Evolutionary conservation across 2,888 invertebrate genomes (phyloP).

Genomic region (Tetragnatha montana): DNA sequence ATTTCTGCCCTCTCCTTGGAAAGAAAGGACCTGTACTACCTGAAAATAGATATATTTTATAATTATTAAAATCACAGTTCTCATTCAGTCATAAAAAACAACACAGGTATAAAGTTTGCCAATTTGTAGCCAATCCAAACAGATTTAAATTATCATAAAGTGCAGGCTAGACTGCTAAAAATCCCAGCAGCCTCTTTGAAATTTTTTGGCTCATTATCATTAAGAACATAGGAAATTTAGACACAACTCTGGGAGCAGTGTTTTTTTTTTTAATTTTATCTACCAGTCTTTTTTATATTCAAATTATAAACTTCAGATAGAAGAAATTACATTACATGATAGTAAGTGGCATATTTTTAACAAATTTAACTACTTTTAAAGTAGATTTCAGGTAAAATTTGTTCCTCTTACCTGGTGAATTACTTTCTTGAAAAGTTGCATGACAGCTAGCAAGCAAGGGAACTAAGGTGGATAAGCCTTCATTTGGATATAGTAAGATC

Average conservation of each 20-base stretch:
- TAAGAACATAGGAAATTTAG: background rate
- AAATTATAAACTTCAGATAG: background rate
- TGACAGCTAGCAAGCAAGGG: constrained; percentile 91
- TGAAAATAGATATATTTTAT: constrained; percentile 76
- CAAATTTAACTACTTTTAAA: too few relatives aligned
- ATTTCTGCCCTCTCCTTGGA: constrained; percentile 82
- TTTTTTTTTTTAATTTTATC: too few relatives aligned
- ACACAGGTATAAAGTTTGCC: too few relatives aligned
- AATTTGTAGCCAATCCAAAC: too few relatives aligned
- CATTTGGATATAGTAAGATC: constrained; percentile 85
- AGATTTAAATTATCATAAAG: too few relatives aligned
- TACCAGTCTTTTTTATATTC: background rate
- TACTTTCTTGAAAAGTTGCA: constrained; percentile 83
- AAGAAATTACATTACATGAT: too few relatives aligned
- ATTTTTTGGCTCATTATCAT: background rate
- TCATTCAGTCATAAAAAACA: too few relatives aligned
- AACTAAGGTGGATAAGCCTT: constrained; percentile 87
- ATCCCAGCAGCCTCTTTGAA: too few relatives aligned
- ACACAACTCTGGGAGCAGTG: background rate
- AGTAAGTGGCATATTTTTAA: too few relatives aligned
- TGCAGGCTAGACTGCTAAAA: too few relatives aligned
- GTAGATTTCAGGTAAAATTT: background rate
- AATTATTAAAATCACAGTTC: constrained; percentile 14
- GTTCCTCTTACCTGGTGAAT: constrained; percentile 77
- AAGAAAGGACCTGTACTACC: constrained; percentile 86